Conservation (phyloP, 2,888 invertebrate species). For the Dione juno region DNA sequence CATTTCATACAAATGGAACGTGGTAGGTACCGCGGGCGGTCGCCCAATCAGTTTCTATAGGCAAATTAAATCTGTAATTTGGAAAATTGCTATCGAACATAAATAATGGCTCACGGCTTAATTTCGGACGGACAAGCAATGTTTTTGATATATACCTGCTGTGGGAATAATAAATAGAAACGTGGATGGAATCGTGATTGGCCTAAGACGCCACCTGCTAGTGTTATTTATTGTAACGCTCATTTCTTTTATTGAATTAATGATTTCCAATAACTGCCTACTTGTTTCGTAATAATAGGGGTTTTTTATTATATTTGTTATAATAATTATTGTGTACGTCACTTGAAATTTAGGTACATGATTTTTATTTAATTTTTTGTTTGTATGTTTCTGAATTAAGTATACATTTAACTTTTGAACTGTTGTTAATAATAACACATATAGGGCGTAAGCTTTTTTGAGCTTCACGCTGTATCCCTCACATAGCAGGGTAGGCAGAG, state of each 20-base stretch:
- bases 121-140: constrained; percentile 64
- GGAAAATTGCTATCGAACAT: constrained; percentile 38
- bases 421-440: too few relatives aligned
- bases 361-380: too few relatives aligned
- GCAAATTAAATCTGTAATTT: constrained; percentile 37
- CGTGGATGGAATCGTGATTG: constrained; percentile 65
- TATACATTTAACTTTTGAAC: too few relatives aligned
- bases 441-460: too few relatives aligned
- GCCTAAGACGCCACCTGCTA: constrained; percentile 60
- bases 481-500: too few relatives aligned
- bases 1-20: constrained; percentile 7
- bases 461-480: too few relatives aligned
- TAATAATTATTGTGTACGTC: neutral
- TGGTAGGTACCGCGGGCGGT: constrained; percentile 10
- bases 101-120: constrained; percentile 52
- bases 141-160: constrained; percentile 66
- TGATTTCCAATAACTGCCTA: constrained; percentile 46
- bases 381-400: too few relatives aligned
- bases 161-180: constrained; percentile 61
- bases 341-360: too few relatives aligned
- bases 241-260: constrained; percentile 49
- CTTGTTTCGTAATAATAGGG: constrained; percentile 24
- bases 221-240: constrained; percentile 50
- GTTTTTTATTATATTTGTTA: neutral
- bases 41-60: constrained; percentile 29